Evolutionary conservation across 2,888 invertebrate species (phyloP).

Genomic region (Cephus rjabovi): DNA sequence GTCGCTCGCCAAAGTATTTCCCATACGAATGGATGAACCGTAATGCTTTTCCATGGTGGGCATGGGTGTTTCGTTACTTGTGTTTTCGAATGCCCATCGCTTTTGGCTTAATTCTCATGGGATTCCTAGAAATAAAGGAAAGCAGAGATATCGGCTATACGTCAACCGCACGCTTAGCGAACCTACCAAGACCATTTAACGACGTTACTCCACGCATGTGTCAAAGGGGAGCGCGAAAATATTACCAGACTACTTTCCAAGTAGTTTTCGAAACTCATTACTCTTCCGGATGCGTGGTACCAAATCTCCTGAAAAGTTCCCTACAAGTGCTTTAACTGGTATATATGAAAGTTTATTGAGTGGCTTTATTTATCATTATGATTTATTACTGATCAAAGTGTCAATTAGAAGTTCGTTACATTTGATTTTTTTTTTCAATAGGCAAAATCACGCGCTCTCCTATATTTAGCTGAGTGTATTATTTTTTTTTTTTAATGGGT

Average conservation of each 20-base stretch:
- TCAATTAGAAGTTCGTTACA: background rate
- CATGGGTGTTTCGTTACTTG: conserved; percentile 13
- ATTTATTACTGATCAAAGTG: background rate
- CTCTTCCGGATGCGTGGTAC: background rate
- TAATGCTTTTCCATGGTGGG: conserved; percentile 26
- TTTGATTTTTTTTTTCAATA: background rate
- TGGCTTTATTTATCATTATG: background rate
- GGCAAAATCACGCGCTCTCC: background rate
- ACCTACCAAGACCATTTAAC: conserved; percentile 30
- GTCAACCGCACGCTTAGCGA: background rate
- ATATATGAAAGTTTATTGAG: background rate
- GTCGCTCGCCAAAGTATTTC: conserved; percentile 12
- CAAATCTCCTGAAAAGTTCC: background rate
- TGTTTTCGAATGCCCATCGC: conserved; percentile 8
- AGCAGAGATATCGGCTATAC: background rate
- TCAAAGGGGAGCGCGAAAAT: conserved; percentile 28
- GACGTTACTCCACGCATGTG: conserved; percentile 41
- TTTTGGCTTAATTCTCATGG: conserved; percentile 7
- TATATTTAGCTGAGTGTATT: background rate
- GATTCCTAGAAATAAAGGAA: background rate
- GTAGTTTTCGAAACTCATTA: background rate
- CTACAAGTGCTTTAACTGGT: background rate
- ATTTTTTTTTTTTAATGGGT: background rate
- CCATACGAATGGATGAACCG: conserved; percentile 23
- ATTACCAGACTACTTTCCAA: background rate